phyloP scores from a whole-genome alignment of 2,113 vertebrate genomes.

The Lophotis ruficrista region DNA sequence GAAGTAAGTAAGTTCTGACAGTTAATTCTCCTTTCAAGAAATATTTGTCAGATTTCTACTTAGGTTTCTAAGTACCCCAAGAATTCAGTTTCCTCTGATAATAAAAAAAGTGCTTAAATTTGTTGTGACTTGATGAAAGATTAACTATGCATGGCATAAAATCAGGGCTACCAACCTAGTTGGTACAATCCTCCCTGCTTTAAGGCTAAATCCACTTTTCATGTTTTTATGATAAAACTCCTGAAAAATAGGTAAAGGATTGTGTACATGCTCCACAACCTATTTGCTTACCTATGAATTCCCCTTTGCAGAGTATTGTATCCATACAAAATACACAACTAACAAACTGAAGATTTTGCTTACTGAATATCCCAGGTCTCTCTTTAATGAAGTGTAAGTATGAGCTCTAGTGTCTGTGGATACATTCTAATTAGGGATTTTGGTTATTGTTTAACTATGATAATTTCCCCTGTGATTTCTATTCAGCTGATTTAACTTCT shows the following conservation, averaged over 20 bases:
- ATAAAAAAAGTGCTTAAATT: not conserved
- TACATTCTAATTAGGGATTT: slow-evolving; percentile 9
- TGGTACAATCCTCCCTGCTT: not conserved
- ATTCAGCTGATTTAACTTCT: not conserved
- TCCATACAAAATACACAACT: not conserved
- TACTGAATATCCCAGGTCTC: not conserved
- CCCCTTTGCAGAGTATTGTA: not conserved
- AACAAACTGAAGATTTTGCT: not conserved
- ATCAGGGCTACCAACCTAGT: not conserved
- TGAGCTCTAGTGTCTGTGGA: not conserved
- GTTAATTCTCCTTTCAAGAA: not conserved
- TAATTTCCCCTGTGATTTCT: slow-evolving; percentile 2
- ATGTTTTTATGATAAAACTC: not conserved
- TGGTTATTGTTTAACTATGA: not conserved
- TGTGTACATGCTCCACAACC: not conserved
- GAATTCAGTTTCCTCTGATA: not conserved
- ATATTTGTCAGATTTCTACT: not conserved
- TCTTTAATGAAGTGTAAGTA: not conserved
- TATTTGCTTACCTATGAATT: not conserved
- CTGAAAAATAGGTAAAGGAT: not conserved
- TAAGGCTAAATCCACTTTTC: not conserved
- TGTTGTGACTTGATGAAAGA: not conserved
- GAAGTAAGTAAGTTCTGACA: not conserved
- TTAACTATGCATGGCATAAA: not conserved
- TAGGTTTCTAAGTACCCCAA: not conserved